phyloP scores from a whole-genome alignment of 2,797 vertebrate species.

The Lemur catta region DNA sequence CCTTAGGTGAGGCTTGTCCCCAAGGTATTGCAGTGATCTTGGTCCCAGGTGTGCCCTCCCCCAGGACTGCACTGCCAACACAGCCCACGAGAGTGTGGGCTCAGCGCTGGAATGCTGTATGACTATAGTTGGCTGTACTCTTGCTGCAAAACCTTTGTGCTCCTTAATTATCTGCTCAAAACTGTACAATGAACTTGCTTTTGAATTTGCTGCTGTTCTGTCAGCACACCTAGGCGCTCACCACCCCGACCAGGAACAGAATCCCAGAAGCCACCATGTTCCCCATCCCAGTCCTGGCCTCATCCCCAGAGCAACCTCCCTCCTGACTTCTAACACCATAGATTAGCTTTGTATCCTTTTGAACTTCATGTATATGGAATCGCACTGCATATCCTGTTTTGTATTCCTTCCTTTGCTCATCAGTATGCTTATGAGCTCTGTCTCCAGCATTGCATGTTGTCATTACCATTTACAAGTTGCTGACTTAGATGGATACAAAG shows the following conservation, averaged over 20 bases:
- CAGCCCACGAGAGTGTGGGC: background rate
- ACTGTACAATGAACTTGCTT: background rate
- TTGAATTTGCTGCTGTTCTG: background rate
- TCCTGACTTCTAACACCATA: background rate
- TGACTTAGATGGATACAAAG: background rate
- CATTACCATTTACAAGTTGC: background rate
- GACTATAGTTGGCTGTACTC: background rate
- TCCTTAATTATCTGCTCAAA: background rate
- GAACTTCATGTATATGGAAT: background rate
- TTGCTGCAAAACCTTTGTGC: background rate
- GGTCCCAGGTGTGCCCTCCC: background rate
- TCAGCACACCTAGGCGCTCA: too few relatives aligned
- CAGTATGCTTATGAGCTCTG: background rate
- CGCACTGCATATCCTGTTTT: background rate
- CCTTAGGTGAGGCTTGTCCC: background rate
- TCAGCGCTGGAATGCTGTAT: background rate
- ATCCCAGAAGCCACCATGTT: background rate
- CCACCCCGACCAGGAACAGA: background rate
- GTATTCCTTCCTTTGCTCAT: background rate
- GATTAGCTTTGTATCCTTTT: background rate
- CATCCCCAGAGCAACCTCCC: background rate
- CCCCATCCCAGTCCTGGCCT: background rate
- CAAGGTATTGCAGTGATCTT: background rate
- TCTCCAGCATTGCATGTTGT: background rate
- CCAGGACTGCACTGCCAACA: background rate